Base-by-base conservation (phyloP, 2,888 invertebrate genomes). In the Camptogramma bilineatum region DNA sequence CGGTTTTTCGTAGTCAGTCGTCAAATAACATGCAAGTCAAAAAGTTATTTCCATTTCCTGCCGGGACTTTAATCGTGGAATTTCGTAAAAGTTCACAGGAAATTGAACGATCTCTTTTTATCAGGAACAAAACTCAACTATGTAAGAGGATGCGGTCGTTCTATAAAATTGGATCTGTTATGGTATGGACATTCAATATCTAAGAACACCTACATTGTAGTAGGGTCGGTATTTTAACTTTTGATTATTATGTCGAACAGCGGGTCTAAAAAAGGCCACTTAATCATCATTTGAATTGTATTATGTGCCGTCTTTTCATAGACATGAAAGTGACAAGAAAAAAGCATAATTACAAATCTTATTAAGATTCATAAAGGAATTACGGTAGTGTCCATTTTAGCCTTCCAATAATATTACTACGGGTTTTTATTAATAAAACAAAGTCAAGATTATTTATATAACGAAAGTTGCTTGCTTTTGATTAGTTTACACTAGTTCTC, bases 41-140 rank as follows among this genome's bases (percentile, higher is more conserved):
- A 39, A 64, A 61, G 57, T 66, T 21, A 39, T 51, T 51, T 54
- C 34, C 24, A 62, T 66, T 68, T 72, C 64, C 66, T 58, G 48
- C 61, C 58, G 52, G 48, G 55, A 52, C 31, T 61, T 64, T 70
- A 65, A 69, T 67, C 59, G 58, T 16, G 47, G 31, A 44, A 55
- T 55, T 47, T 59, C 31, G 54, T 55, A 31, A 55, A 59, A 64
- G 59, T 64, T 59, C 31, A 24, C 17, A 51, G 63, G 39, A 64
- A 59, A 64, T 64, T 60, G 39, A 62, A 68, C 55, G 57, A 64
- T 54, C 46, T 47, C 18, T 65, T 64, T 63, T 66, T 63, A 63
- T 63, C 56, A 28, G 21, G 42, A 55, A 62, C 52, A 62, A 58
- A 51, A 28, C 44, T 53, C 48, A 52, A 52, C 34, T 59, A 63